These are phyloP conservation scores for Harpagifer antarcticus DNA, from an alignment of 2,797 vertebrate species.

Conservation along the genomic window DNA sequence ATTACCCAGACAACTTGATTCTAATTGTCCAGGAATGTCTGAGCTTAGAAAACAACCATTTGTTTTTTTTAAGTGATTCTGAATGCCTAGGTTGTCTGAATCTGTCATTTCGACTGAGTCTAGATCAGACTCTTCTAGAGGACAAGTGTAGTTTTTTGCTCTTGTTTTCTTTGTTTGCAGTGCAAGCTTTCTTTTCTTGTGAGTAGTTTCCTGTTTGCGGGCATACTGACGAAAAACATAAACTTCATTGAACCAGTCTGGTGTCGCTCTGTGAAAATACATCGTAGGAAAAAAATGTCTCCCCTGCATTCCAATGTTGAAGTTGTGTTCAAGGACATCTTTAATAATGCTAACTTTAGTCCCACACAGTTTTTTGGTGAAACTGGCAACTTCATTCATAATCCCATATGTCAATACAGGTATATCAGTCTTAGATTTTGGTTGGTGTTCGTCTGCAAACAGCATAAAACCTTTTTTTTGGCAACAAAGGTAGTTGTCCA, in stretches of 20 bases:
- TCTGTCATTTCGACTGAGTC: background rate
- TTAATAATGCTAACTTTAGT: background rate
- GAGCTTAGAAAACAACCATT: no score
- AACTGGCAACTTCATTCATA: slow-evolving; percentile 14
- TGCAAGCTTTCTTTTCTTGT: slow-evolving; percentile 24
- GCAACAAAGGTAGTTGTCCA: slow-evolving; percentile 1
- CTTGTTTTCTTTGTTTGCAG: slow-evolving; percentile 24
- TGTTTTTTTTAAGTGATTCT: background rate
- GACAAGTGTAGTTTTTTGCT: slow-evolving; percentile 1
- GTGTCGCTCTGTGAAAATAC: no score
- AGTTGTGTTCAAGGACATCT: slow-evolving; percentile 46
- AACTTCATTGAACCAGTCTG: slow-evolving; percentile 22
- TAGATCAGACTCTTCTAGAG: slow-evolving; percentile 4
- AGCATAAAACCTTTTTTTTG: slow-evolving; percentile 38
- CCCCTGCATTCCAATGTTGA: slow-evolving; percentile 7
- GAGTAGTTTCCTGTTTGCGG: background rate
- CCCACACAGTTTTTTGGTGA: slow-evolving; percentile 26
- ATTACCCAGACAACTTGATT: background rate
- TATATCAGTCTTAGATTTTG: slow-evolving; percentile 9
- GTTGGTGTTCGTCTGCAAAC: slow-evolving; percentile 15
- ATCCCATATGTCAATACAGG: slow-evolving; percentile 5
- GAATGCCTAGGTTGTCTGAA: background rate
- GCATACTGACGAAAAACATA: background rate
- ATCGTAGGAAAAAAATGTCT: no score
- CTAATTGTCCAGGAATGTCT: background rate